phyloP scores from a whole-genome alignment of 2,888 invertebrate species.

The Amphipoea lucens region DNA sequence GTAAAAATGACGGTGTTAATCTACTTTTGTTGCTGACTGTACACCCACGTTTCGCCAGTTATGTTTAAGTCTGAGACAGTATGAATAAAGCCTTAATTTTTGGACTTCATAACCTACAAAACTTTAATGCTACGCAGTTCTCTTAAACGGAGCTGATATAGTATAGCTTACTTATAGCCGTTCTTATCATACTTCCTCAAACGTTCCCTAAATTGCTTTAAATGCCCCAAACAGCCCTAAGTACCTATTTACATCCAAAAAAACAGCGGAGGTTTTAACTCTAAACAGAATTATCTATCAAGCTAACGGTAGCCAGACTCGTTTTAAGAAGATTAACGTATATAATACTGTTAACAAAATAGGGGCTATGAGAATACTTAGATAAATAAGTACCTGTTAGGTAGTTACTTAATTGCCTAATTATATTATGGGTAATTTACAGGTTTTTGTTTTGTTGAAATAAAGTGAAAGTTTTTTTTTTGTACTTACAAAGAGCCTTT shows the following conservation, averaged over 20 bases:
- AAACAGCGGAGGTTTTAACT: constrained; percentile 5
- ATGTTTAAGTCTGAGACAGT: too few relatives aligned
- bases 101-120: neutral
- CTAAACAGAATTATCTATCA: constrained; percentile 67
- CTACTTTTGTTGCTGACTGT: too few relatives aligned
- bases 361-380: constrained; percentile 61
- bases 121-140: neutral
- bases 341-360: constrained; percentile 65
- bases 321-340: constrained; percentile 71
- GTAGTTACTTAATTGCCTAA: constrained; percentile 64
- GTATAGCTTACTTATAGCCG: too few relatives aligned
- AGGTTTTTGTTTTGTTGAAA: neutral
- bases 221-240: neutral
- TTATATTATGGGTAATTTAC: constrained; percentile 55
- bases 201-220: neutral
- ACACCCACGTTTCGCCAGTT: too few relatives aligned
- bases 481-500: neutral
- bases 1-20: too few relatives aligned
- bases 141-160: too few relatives aligned
- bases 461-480: neutral
- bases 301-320: constrained; percentile 62
- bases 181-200: neutral
- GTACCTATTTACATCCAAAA: neutral
- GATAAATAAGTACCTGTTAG: constrained; percentile 57
- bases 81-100: too few relatives aligned